phyloP scores from a whole-genome alignment of 2,888 invertebrate genomes.

The Uloborus plumipes region DNA sequence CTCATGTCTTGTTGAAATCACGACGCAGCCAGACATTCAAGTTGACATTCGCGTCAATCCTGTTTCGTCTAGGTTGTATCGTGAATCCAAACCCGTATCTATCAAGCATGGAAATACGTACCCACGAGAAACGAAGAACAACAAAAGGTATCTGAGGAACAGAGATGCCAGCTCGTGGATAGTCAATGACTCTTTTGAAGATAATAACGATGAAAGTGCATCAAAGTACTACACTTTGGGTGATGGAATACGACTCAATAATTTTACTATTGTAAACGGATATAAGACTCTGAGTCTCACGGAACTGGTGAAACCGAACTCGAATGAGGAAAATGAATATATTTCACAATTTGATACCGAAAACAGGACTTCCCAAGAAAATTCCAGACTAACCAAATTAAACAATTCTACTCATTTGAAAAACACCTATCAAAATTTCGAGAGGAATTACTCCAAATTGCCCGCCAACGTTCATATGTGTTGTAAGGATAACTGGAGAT shows the following conservation, averaged over 20 bases:
- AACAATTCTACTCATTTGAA: constrained; percentile 10
- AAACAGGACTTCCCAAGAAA: constrained; percentile 1
- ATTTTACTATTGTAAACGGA: constrained; percentile 56
- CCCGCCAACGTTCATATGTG: constrained; percentile 56
- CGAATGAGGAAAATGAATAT: constrained; percentile 28
- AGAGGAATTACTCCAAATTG: constrained; percentile 51
- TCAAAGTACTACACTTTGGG: constrained; percentile 48
- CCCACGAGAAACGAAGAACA: constrained; percentile 49
- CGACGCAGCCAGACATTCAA: constrained; percentile 55
- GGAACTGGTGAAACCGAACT: constrained; percentile 50
- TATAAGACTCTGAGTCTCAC: constrained; percentile 56
- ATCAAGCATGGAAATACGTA: constrained; percentile 56
- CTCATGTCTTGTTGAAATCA: constrained; percentile 55
- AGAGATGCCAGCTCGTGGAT: constrained; percentile 50
- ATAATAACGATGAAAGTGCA: constrained; percentile 34
- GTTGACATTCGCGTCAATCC: constrained; percentile 58
- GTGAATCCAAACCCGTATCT: constrained; percentile 32
- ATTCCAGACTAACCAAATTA: constrained; percentile 12
- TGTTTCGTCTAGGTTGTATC: constrained; percentile 20
- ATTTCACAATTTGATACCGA: constrained; percentile 27
- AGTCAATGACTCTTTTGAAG: constrained; percentile 55
- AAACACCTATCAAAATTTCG: constrained; percentile 44
- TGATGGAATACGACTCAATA: constrained; percentile 54
- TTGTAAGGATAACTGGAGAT: constrained; percentile 54
- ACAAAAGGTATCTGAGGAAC: constrained; percentile 45